A percentile compares a stretch with the other conserved stretches of the same genome.
Evolutionary conservation across 2,797 vertebrate genomes (phyloP).

Genomic region (Synaphobranchus kaupii): DNA sequence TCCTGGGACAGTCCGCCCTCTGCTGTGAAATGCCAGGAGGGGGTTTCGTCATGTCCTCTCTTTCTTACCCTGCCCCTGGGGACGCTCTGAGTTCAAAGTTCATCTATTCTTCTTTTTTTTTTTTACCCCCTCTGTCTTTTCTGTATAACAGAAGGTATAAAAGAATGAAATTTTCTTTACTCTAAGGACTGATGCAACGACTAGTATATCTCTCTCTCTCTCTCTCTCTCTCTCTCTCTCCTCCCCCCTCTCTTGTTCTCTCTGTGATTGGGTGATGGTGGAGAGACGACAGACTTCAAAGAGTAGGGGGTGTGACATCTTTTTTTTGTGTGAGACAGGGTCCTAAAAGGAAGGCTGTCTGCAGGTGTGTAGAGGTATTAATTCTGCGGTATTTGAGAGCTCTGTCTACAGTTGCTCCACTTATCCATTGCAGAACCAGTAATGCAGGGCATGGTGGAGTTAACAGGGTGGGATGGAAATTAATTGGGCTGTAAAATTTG

Average conservation of each 20-base stretch:
- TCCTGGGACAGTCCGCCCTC: slow-evolving; percentile 50
- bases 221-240: background rate
- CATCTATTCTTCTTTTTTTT: slow-evolving; percentile 32
- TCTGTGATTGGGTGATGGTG: background rate
- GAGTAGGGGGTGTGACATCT: background rate
- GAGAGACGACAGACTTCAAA: background rate
- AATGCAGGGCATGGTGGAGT: background rate
- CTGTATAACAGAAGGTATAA: background rate
- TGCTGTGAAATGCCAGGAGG: slow-evolving; percentile 16
- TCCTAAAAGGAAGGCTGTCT: background rate
- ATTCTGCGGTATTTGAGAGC: background rate
- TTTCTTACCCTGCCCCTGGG: slow-evolving; percentile 42
- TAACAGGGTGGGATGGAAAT: background rate
- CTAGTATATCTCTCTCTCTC: background rate
- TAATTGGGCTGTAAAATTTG: background rate
- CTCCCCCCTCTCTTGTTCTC: too few species aligned
- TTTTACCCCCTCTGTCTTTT: slow-evolving; percentile 37
- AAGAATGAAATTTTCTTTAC: background rate
- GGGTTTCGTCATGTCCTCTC: slow-evolving; percentile 31
- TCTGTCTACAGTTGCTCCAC: background rate
- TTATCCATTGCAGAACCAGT: slow-evolving; percentile 34
- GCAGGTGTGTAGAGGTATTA: background rate
- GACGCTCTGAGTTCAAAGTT: slow-evolving; percentile 53
- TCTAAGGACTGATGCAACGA: background rate
- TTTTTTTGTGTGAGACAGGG: background rate